These are phyloP conservation scores for Drosophila athabasca DNA, from an alignment of 1,140 invertebrate species.

Conservation along the genomic window DNA sequence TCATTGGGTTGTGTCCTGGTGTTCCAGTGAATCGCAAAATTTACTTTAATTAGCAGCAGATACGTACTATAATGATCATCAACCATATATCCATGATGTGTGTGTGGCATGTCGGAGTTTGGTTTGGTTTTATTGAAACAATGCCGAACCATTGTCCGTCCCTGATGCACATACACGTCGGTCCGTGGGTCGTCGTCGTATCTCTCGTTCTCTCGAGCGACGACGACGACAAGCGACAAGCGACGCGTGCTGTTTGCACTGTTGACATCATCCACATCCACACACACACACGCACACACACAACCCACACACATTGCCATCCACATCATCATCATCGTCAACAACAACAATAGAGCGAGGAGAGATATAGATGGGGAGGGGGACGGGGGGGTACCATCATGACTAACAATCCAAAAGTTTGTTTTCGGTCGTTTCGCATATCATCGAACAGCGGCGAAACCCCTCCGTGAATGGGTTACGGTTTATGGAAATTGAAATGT, in stretches of 20 bases:
- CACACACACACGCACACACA: too few relatives aligned
- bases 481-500: conserved; percentile 38
- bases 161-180: background rate
- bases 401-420: conserved; percentile 72
- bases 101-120: conserved; percentile 36
- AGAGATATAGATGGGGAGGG: conserved; percentile 8
- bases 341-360: conserved; percentile 33
- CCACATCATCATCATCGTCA: conserved; percentile 29
- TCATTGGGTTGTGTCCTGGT: conserved; percentile 11
- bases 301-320: conserved; percentile 9
- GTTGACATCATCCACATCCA: conserved; percentile 62
- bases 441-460: conserved; percentile 21
- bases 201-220: too few relatives aligned
- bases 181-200: too few relatives aligned
- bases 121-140: conserved; percentile 72
- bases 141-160: conserved; percentile 62
- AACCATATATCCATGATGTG: conserved; percentile 2
- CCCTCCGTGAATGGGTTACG: too few relatives aligned
- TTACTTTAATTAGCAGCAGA: conserved; percentile 76
- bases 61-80: conserved; percentile 42
- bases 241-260: conserved; percentile 68
- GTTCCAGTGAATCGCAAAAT: conserved; percentile 69
- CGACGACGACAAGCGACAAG: conserved; percentile 7
- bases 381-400: conserved; percentile 37
- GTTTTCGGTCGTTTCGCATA: conserved; percentile 60